Evolutionary conservation across 2,888 invertebrate genomes (phyloP), one percentile per base, ranked within the genome.

Genomic region (Pycnomerus fuliginosus): DNA sequence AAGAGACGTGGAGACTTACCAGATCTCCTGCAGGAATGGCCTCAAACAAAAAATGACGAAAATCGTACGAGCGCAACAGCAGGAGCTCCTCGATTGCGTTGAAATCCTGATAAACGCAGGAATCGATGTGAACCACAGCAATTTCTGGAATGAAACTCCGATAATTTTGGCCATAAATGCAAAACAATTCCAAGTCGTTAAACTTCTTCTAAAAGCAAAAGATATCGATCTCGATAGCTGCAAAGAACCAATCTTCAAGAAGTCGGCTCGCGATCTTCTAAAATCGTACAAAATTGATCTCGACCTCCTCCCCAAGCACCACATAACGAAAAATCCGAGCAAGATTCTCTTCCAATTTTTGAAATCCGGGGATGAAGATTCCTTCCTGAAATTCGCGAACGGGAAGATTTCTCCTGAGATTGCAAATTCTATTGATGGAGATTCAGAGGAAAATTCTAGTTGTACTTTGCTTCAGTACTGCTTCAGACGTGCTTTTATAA

Each of bases 101-200:
- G 34, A 48, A 15, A 28, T 54, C 8, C 47, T 62, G 4, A 52
- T 58, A n/a, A 31, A 50, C 1, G 41, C 40, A 22, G 58, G 55
- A 2, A 50, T 60, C 12, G 56, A 61, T 16, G 48, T 60, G 1
- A 60, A 62, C 25, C 60, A 60, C 24, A 48, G 47, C 3, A 60
- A 62, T 31, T 55, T 56, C 33, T 62, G 58, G 59, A 53, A 55
- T 13, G 61, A 62, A 46, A 56, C 59, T 3, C 58, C 61, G 0
- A 42, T 62, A n/a, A 42, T 57, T 13, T 34, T 60, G n/a, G 61
- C 61, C 4, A 48, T 57, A 1, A 47, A 52, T 32, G 51, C 54
- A 34, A 48, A 53, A 24, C 53, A 50, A 16, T 34, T 37, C 8
- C 16, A 37, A 4, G 46, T 56, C 3, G 48, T 56, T 4, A 22